These are phyloP conservation scores for Lasius fuliginosus DNA, from an alignment of 2,888 invertebrate species.

Conservation along the genomic window DNA sequence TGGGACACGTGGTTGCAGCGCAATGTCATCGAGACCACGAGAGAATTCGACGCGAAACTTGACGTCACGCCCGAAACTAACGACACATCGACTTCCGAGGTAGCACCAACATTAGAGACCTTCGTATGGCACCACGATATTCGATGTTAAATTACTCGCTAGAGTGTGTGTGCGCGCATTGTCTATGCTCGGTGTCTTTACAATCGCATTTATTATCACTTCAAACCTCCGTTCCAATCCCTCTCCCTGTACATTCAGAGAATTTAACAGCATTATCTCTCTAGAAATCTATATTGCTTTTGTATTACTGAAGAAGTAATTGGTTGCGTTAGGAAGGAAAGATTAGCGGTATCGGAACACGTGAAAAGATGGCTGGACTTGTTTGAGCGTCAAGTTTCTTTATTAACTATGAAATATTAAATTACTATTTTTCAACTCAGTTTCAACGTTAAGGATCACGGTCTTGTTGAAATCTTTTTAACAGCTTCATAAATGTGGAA, in stretches of 20 bases:
- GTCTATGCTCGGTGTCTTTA: constrained; percentile 26
- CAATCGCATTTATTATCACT: neutral
- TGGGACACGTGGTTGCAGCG: constrained; percentile 80
- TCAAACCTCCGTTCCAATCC: neutral
- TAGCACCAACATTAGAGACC: constrained; percentile 69
- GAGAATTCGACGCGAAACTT: constrained; percentile 74
- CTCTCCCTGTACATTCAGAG: neutral
- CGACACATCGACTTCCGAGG: constrained; percentile 79
- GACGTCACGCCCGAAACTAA: constrained; percentile 83
- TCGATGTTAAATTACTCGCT: constrained; percentile 14
- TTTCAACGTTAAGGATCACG: neutral
- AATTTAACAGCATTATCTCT: neutral
- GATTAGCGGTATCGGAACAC: neutral
- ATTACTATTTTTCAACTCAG: neutral
- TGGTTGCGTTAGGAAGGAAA: neutral
- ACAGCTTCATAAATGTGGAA: neutral
- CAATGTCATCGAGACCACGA: constrained; percentile 57
- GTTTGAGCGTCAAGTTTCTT: neutral
- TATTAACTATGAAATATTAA: neutral
- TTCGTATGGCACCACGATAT: constrained; percentile 15
- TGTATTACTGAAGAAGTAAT: neutral
- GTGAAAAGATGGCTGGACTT: neutral
- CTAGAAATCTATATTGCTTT: neutral
- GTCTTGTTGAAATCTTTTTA: neutral
- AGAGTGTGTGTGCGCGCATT: constrained; percentile 33